These are phyloP conservation scores for Epinephelus coioides DNA, from an alignment of 2,797 vertebrate species.

Conservation along the genomic window DNA sequence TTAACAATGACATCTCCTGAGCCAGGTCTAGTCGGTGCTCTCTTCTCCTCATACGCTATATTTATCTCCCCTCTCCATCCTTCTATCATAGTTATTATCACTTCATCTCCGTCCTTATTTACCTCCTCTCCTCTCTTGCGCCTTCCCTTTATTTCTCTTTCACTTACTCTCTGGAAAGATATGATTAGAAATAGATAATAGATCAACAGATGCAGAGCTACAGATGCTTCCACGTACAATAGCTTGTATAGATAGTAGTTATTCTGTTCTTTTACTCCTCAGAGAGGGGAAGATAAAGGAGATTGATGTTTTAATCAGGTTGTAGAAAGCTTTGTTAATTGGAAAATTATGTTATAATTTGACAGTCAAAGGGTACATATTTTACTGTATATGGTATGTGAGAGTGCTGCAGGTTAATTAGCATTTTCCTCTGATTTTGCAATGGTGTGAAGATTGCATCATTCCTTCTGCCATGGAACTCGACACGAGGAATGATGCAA, in stretches of 20 bases:
- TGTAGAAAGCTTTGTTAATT: conserved; percentile 67
- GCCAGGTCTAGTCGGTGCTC: conserved; percentile 79
- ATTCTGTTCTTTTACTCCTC: conserved; percentile 41
- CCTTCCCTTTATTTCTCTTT: conserved; percentile 39
- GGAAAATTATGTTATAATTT: conserved; percentile 66
- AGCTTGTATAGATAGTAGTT: conserved; percentile 35
- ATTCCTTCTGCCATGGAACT: conserved; percentile 1
- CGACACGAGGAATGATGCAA: neutral
- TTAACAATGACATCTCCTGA: conserved; percentile 84
- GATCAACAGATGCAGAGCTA: conserved; percentile 36
- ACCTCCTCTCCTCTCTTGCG: conserved; percentile 31
- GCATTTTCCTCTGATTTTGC: conserved; percentile 47
- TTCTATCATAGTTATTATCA: conserved; percentile 74
- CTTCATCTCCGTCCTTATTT: conserved; percentile 73
- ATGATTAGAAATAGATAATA: conserved; percentile 55
- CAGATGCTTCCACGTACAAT: conserved; percentile 51
- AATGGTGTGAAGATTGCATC: conserved; percentile 35
- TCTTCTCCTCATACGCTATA: conserved; percentile 72
- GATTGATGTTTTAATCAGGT: conserved; percentile 69
- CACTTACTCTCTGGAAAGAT: conserved; percentile 49
- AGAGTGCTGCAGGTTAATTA: conserved; percentile 57
- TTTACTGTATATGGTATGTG: conserved; percentile 41
- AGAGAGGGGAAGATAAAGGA: conserved; percentile 37
- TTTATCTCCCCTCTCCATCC: conserved; percentile 70
- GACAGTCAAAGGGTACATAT: conserved; percentile 51